phyloP scores from a whole-genome alignment of 2,113 vertebrate species.

The Cnemophilus loriae region DNA sequence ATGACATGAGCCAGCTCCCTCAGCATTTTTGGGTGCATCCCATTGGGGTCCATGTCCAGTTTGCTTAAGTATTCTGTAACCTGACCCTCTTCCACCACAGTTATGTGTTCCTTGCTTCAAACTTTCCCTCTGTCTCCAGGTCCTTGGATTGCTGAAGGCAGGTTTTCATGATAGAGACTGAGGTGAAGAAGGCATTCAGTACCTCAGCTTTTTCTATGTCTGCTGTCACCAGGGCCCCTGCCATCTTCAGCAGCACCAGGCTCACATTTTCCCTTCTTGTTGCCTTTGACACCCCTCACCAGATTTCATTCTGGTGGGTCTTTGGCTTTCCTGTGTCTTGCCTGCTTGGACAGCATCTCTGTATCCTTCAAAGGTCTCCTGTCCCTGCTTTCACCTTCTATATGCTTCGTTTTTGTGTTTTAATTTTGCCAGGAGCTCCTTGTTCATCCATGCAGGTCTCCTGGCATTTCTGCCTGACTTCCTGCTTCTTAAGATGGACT shows the following conservation, averaged over 20 bases:
- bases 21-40: background rate
- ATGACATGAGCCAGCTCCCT: background rate
- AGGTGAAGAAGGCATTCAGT: background rate
- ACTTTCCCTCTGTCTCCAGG: background rate
- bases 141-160: background rate
- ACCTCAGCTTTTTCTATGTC: background rate
- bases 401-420: background rate
- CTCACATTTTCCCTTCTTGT: background rate
- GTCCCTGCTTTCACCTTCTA: background rate
- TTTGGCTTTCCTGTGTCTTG: background rate
- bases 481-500: background rate
- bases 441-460: background rate
- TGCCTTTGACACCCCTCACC: background rate
- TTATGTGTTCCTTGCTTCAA: rapidly evolving
- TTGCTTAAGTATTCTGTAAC: background rate
- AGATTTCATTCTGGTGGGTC: background rate
- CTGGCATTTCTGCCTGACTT: background rate
- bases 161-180: background rate
- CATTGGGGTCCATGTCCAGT: background rate
- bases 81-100: background rate
- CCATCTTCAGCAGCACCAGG: background rate
- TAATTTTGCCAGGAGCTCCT: background rate
- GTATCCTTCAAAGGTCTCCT: background rate
- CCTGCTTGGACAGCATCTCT: background rate
- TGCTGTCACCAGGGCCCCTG: background rate